Evolutionary conservation across 23 tunicate genomes (phyloP).

Genomic region (Ascidia mentula): DNA sequence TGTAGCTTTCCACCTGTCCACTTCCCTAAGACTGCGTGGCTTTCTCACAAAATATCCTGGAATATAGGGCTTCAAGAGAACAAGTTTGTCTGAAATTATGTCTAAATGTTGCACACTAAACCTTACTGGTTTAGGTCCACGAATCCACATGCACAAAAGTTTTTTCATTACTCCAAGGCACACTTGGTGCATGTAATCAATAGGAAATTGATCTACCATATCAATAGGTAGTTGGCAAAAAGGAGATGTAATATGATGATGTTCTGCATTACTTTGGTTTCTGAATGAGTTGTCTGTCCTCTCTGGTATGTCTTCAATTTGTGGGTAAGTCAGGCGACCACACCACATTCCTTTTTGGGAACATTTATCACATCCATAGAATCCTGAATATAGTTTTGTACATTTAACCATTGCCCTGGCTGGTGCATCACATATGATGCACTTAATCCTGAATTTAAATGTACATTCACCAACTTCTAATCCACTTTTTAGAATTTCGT

Average conservation of each 20-base stretch:
- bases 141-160: slow-evolving; percentile 29
- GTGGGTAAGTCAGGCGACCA: slow-evolving; percentile 13
- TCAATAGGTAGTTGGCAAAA: slow-evolving; percentile 26
- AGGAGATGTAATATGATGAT: slow-evolving; percentile 31
- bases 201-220: slow-evolving; percentile 28
- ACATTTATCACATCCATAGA: slow-evolving; percentile 41
- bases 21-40: slow-evolving; percentile 28
- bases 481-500: slow-evolving; percentile 17
- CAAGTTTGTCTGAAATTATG: slow-evolving; percentile 2
- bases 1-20: slow-evolving; percentile 53
- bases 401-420: slow-evolving; percentile 38
- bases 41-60: slow-evolving; percentile 37
- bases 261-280: slow-evolving; percentile 27
- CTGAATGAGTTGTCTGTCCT: too few species aligned
- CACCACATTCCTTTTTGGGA: slow-evolving; percentile 27
- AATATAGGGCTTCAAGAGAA: slow-evolving; percentile 1
- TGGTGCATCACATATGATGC: slow-evolving; percentile 44
- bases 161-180: slow-evolving; percentile 48
- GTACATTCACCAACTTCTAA: not conserved
- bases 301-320: too few species aligned
- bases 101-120: not conserved
- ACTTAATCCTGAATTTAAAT: not conserved
- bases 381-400: slow-evolving; percentile 41
- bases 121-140: slow-evolving; percentile 24
- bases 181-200: slow-evolving; percentile 50